Evolutionary conservation across 1,140 invertebrate species (phyloP).

Genomic region (Fopius arisanus): DNA sequence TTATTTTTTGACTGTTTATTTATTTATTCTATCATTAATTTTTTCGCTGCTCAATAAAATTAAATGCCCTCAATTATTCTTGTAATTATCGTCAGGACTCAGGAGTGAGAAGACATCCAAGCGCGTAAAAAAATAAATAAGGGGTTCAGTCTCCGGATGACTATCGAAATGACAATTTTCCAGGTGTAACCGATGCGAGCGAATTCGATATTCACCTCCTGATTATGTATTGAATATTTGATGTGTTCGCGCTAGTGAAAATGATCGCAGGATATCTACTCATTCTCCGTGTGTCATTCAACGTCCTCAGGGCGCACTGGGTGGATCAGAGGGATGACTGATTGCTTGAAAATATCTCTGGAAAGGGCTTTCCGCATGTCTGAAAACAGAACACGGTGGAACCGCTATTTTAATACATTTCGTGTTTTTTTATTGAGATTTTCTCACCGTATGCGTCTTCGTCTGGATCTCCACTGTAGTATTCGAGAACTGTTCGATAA

Average conservation of each 20-base stretch:
- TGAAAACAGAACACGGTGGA: slow-evolving; percentile 66
- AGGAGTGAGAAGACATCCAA: too few species aligned
- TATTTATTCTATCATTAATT: too few species aligned
- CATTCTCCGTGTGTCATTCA: slow-evolving; percentile 68
- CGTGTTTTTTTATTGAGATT: neutral
- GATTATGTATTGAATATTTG: neutral
- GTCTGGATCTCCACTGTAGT: slow-evolving; percentile 96
- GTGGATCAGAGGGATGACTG: slow-evolving; percentile 91
- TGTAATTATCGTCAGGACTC: too few species aligned
- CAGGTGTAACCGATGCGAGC: neutral
- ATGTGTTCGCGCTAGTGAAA: neutral
- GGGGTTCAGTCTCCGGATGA: too few species aligned
- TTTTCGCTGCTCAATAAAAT: too few species aligned
- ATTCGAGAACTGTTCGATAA: slow-evolving; percentile 94
- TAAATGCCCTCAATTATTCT: too few species aligned
- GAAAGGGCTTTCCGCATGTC: slow-evolving; percentile 99
- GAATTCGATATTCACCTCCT: neutral
- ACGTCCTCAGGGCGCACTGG: slow-evolving; percentile 96
- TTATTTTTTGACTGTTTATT: too few species aligned
- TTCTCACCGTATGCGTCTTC: slow-evolving; percentile 96
- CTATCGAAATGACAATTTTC: neutral
- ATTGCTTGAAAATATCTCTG: slow-evolving; percentile 90
- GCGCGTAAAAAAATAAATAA: too few species aligned
- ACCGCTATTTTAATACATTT: too few species aligned
- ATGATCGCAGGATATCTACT: neutral